Percentiles rank a stretch among this genome's conserved stretches.
Evolutionary conservation across 2,888 invertebrate genomes (phyloP).

Genomic region (Gymnocheta viridis): DNA sequence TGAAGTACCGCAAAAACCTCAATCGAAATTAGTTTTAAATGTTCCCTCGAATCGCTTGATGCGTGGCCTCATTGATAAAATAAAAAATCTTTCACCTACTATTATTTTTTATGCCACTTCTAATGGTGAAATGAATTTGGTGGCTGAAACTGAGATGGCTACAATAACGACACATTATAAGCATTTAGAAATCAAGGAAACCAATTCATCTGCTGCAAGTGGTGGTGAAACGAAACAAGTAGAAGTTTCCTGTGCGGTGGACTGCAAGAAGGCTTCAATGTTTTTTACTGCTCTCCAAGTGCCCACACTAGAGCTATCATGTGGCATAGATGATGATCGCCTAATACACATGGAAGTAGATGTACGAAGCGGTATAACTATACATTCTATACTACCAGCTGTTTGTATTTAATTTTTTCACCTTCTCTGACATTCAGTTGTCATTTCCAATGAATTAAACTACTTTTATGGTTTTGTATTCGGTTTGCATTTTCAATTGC

Average conservation of each 20-base stretch:
- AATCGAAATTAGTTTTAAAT: slow-evolving; percentile 82
- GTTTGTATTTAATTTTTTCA: slow-evolving; percentile 80
- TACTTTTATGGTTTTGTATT: slow-evolving; percentile 31
- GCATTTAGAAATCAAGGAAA: slow-evolving; percentile 84
- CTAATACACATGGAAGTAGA: slow-evolving; percentile 89
- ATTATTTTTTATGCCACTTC: slow-evolving; percentile 88
- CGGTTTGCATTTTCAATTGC: slow-evolving; percentile 8
- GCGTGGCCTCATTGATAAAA: slow-evolving; percentile 90
- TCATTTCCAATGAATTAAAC: slow-evolving; percentile 15
- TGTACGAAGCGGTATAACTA: slow-evolving; percentile 87
- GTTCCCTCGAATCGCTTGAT: slow-evolving; percentile 90
- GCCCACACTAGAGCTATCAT: slow-evolving; percentile 87
- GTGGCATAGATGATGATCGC: slow-evolving; percentile 89
- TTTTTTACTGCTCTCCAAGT: slow-evolving; percentile 91
- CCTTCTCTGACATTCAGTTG: slow-evolving; percentile 15
- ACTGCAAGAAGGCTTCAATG: slow-evolving; percentile 90
- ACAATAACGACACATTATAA: slow-evolving; percentile 91
- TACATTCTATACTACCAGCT: slow-evolving; percentile 92
- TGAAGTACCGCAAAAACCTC: slow-evolving; percentile 86
- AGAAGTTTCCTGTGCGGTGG: slow-evolving; percentile 85
- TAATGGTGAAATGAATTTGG: slow-evolving; percentile 87
- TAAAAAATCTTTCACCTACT: slow-evolving; percentile 89
- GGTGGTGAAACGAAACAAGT: slow-evolving; percentile 80
- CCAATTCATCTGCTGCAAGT: slow-evolving; percentile 77
- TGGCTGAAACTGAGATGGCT: slow-evolving; percentile 90